phyloP scores from a whole-genome alignment of 2,888 invertebrate species.

The Stegana nigrithorax region DNA sequence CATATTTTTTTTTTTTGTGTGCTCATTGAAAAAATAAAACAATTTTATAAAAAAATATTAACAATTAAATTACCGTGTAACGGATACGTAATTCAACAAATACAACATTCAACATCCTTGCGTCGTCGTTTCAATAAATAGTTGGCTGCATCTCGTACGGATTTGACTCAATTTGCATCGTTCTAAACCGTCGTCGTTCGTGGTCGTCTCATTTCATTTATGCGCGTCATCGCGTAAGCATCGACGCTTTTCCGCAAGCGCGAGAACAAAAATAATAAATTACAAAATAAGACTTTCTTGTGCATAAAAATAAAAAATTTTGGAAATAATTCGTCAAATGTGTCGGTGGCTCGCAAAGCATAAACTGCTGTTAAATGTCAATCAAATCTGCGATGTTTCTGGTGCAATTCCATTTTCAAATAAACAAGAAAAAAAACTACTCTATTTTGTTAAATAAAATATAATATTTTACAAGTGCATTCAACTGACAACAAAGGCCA shows the following conservation, averaged over 20 bases:
- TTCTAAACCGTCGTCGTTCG: conserved; percentile 47
- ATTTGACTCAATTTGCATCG: not conserved
- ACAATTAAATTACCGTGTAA: conserved; percentile 33
- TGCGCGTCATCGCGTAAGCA: conserved; percentile 62
- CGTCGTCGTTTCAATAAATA: not conserved
- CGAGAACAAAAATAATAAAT: conserved; percentile 26
- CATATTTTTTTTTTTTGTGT: conserved; percentile 21
- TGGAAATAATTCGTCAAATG: too few relatives aligned
- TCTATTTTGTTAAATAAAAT: not conserved
- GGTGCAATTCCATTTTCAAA: not conserved
- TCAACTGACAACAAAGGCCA: not conserved
- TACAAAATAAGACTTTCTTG: conserved; percentile 31
- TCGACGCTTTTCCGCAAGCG: conserved; percentile 38
- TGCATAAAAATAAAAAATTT: conserved; percentile 24
- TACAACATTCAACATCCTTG: not conserved
- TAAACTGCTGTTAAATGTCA: too few relatives aligned
- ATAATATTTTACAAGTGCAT: not conserved
- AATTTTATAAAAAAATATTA: not conserved
- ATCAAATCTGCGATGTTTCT: too few relatives aligned
- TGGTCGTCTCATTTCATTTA: conserved; percentile 58
- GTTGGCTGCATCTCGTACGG: not conserved
- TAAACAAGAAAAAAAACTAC: not conserved
- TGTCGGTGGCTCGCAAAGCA: too few relatives aligned
- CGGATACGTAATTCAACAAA: conserved; percentile 36
- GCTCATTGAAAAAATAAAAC: conserved; percentile 6